Evolutionary conservation across 2,797 vertebrate species (phyloP).

Genomic region (Euphonia xanthogaster): DNA sequence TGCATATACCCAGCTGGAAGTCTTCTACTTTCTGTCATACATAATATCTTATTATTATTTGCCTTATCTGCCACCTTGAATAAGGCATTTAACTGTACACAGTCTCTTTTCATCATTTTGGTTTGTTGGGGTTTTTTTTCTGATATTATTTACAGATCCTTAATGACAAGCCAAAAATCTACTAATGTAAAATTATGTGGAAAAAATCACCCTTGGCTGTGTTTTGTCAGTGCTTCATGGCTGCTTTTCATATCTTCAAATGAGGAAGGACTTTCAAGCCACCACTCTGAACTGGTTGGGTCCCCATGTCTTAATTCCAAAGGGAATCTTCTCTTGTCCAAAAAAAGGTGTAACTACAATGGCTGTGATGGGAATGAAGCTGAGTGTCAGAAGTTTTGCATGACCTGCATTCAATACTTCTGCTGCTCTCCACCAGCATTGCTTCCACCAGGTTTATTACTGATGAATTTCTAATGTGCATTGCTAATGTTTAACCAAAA

Average conservation of each 20-base stretch:
- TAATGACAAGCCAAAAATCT: not conserved
- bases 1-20: not conserved
- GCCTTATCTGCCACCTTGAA: not conserved
- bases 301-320: not conserved
- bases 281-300: not conserved
- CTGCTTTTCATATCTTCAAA: not conserved
- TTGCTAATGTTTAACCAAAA: not conserved
- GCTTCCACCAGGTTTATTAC: not conserved
- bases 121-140: not conserved
- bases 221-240: not conserved
- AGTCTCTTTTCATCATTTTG: not conserved
- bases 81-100: not conserved
- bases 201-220: not conserved
- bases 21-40: not conserved
- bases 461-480: not conserved
- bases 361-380: not conserved
- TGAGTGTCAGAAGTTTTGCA: not conserved
- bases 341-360: rapidly evolving
- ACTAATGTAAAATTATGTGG: not conserved
- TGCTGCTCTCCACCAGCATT: not conserved
- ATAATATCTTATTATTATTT: not conserved
- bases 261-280: not conserved
- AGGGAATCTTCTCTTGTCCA: not conserved
- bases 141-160: not conserved
- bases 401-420: not conserved